phyloP scores from a whole-genome alignment of 2,113 vertebrate species.

The Tragelaphus buxtoni region DNA sequence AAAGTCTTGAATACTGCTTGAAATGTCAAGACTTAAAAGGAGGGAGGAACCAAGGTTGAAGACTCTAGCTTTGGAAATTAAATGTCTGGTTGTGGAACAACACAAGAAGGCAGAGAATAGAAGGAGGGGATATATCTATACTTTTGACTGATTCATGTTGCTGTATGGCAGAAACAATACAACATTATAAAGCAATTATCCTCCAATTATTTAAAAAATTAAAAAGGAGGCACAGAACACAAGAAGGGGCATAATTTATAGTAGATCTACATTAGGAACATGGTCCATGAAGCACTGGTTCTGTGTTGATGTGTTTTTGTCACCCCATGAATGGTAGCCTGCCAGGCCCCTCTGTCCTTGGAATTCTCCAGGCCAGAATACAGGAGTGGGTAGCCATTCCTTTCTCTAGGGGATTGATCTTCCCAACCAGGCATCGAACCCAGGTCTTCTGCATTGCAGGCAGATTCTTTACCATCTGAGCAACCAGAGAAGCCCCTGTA shows the following conservation, averaged over 20 bases:
- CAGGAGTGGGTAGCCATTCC: not conserved
- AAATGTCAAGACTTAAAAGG: not conserved
- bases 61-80: not conserved
- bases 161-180: not conserved
- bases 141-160: not conserved
- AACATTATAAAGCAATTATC: not conserved
- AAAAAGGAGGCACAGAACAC: not conserved
- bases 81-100: not conserved
- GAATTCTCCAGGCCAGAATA: not conserved
- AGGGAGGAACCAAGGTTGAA: not conserved
- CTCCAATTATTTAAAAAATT: not conserved
- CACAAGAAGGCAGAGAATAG: not conserved
- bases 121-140: not conserved
- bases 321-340: not conserved
- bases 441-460: not conserved
- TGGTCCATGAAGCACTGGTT: not conserved
- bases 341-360: not conserved
- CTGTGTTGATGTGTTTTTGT: not conserved
- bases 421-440: not conserved
- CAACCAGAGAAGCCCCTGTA: not conserved
- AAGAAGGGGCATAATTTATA: not conserved
- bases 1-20: not conserved
- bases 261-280: not conserved
- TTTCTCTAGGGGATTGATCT: not conserved
- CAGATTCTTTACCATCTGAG: not conserved